phyloP scores from a whole-genome alignment of 2,888 invertebrate genomes.

The Drosophila formosana region DNA sequence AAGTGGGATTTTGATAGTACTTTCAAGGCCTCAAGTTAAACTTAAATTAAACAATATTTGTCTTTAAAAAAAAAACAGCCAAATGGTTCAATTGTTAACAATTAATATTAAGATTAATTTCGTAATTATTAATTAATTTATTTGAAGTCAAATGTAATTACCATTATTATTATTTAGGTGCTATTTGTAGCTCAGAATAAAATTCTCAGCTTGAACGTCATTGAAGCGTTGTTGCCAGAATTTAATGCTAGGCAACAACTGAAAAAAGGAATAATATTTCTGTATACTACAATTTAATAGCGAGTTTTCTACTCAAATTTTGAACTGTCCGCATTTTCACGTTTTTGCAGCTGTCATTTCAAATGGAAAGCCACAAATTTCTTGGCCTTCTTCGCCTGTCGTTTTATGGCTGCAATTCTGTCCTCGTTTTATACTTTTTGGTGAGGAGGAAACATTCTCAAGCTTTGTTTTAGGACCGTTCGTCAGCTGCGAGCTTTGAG shows the following conservation, averaged over 20 bases:
- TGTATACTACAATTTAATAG: neutral
- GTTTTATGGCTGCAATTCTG: constrained; percentile 19
- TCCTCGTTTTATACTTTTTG: neutral
- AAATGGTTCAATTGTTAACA: too few relatives aligned
- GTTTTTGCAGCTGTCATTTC: constrained; percentile 4
- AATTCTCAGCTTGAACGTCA: too few relatives aligned
- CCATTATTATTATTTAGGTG: too few relatives aligned
- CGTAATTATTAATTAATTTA: too few relatives aligned
- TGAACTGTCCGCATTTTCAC: neutral
- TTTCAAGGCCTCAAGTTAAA: too few relatives aligned
- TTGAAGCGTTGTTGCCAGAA: too few relatives aligned
- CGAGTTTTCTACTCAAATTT: neutral
- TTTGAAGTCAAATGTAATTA: too few relatives aligned
- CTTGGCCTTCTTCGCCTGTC: constrained; percentile 5
- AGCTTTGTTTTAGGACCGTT: constrained; percentile 21
- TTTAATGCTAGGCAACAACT: neutral
- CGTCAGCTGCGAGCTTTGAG: constrained; percentile 3
- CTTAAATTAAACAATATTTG: too few relatives aligned
- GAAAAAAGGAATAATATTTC: neutral
- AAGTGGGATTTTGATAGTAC: too few relatives aligned
- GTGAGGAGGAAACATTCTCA: constrained; percentile 1
- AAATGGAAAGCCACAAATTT: constrained; percentile 19
- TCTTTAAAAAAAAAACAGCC: too few relatives aligned
- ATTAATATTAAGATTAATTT: too few relatives aligned
- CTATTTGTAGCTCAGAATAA: too few relatives aligned